phyloP scores from a whole-genome alignment of 2,797 vertebrate genomes.

The Denticeps clupeoides region DNA sequence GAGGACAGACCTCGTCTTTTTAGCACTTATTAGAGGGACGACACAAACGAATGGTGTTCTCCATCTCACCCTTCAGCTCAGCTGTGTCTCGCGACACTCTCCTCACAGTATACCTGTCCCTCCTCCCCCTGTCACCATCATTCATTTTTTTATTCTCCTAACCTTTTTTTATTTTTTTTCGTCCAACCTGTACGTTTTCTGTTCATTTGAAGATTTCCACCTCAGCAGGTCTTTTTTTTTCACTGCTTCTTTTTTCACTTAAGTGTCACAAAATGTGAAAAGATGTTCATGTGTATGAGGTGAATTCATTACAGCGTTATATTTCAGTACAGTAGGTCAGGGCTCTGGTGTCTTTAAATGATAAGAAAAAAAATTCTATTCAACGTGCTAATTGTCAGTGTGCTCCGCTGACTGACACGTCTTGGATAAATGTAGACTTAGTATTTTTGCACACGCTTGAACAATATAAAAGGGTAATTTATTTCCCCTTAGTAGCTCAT shows the following conservation, averaged over 20 bases:
- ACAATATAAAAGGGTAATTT: conserved; percentile 69
- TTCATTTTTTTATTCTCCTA: conserved; percentile 26
- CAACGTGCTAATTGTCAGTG: conserved; percentile 67
- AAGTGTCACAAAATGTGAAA: conserved; percentile 62
- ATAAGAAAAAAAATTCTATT: conserved; percentile 71
- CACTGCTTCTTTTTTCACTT: conserved; percentile 51
- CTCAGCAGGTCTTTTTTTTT: conserved; percentile 37
- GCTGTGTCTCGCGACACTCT: conserved; percentile 58
- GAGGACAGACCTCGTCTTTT: not conserved
- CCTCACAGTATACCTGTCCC: conserved; percentile 17
- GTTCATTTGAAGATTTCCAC: conserved; percentile 41
- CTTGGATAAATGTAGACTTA: conserved; percentile 70
- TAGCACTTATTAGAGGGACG: not conserved
- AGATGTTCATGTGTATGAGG: conserved; percentile 63
- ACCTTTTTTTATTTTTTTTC: conserved; percentile 55
- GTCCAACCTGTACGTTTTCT: conserved; percentile 53
- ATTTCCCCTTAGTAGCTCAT: conserved; percentile 60
- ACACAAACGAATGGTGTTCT: not conserved
- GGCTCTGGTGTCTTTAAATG: conserved; percentile 66
- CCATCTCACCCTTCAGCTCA: conserved; percentile 36
- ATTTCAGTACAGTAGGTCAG: conserved; percentile 66
- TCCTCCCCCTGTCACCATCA: conserved; percentile 7
- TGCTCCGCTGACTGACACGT: conserved; percentile 64
- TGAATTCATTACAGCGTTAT: conserved; percentile 59
- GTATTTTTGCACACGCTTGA: conserved; percentile 68